phyloP scores from a whole-genome alignment of 2,888 invertebrate species.

The Epirrita christyi region DNA sequence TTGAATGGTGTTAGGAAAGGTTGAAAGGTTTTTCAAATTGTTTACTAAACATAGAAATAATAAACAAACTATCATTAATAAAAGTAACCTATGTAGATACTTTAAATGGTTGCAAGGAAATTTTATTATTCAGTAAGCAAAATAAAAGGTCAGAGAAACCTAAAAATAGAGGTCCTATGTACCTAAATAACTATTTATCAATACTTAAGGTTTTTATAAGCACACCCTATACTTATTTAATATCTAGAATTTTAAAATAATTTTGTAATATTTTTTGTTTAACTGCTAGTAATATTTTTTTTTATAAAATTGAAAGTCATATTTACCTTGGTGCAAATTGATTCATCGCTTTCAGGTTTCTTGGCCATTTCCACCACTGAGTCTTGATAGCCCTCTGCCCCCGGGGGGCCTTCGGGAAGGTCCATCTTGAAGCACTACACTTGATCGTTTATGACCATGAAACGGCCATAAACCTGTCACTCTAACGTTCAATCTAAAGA shows the following conservation, averaged over 20 bases:
- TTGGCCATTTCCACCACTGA: conserved; percentile 69
- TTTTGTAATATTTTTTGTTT: background rate
- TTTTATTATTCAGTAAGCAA: conserved; percentile 4
- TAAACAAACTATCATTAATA: background rate
- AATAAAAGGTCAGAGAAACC: background rate
- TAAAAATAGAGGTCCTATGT: background rate
- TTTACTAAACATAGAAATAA: no score
- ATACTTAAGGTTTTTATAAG: background rate
- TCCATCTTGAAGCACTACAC: conserved; percentile 81
- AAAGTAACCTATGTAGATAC: background rate
- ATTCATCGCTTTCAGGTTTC: conserved; percentile 58
- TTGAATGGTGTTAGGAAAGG: background rate
- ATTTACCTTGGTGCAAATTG: conserved; percentile 76
- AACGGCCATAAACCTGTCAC: conserved; percentile 65
- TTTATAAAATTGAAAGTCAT: conserved; percentile 40
- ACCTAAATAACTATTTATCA: background rate
- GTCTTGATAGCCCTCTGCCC: conserved; percentile 78
- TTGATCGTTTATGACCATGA: conserved; percentile 73
- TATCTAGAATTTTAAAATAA: background rate
- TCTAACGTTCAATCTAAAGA: conserved; percentile 45
- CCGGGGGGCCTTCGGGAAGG: conserved; percentile 78
- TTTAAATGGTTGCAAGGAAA: background rate
- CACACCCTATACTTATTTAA: background rate
- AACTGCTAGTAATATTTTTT: background rate
- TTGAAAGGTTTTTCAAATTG: no score